These are phyloP conservation scores for Hypena proboscidalis DNA, from an alignment of 2,888 invertebrate species.

Conservation along the genomic window DNA sequence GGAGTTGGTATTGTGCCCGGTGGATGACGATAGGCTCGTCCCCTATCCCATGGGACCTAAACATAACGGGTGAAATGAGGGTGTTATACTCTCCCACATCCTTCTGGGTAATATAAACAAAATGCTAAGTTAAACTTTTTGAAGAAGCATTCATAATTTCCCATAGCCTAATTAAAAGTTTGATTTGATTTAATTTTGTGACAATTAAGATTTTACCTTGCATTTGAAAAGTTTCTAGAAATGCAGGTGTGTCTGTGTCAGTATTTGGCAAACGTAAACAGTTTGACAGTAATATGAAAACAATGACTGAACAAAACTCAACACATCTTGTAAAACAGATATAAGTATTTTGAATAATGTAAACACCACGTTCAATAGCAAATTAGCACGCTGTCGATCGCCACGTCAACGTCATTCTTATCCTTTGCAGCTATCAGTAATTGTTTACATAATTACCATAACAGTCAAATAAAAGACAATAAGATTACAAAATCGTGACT, in stretches of 20 bases:
- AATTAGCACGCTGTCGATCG: conserved; percentile 49
- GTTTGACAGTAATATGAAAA: conserved; percentile 6
- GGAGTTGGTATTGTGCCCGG: no score
- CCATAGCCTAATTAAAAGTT: no score
- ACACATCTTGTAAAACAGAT: conserved; percentile 22
- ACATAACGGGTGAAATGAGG: neutral
- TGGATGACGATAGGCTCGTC: no score
- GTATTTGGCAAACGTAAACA: neutral
- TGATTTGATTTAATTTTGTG: no score
- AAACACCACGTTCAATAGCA: conserved; percentile 52
- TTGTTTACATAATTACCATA: conserved; percentile 12
- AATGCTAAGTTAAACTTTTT: no score
- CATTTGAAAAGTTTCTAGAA: no score
- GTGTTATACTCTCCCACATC: no score
- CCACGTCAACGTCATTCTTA: conserved; percentile 18
- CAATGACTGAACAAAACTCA: conserved; percentile 23
- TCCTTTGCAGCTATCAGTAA: conserved; percentile 14
- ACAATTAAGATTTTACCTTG: no score
- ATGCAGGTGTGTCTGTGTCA: no score
- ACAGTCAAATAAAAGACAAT: conserved; percentile 2
- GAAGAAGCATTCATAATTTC: no score
- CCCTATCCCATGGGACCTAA: no score
- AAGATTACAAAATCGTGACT: neutral
- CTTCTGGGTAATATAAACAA: no score
- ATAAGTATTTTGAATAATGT: conserved; percentile 23